Base-by-base conservation (phyloP, 2,888 invertebrate species). In the Lasioglossum morio region DNA sequence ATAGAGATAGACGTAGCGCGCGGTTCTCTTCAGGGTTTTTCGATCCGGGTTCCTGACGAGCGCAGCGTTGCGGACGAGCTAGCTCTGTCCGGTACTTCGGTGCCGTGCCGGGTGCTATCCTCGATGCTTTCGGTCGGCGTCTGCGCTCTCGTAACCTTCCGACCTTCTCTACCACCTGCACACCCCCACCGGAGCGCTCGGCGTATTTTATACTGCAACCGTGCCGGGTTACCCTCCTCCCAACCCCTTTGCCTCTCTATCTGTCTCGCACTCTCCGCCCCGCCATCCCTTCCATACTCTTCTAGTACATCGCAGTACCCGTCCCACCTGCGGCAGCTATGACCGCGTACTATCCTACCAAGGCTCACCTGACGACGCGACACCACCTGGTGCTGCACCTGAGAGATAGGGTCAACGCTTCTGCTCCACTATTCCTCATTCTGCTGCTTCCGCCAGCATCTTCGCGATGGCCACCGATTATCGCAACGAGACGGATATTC, bases 81-180 rank as follows among this genome's bases (percentile, higher is more conserved):
- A 94, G 94, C 95, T 94, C 94, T 94, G 95, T 93, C 94, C 94
- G 94, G 94, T 94, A 90, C 94, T 93, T 90, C 90, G 92, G 87
- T 91, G 82, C 92, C 90, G 92, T 90, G 91, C 94, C 93, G 93
- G 94, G 94, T 91, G 90, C 92, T 92, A 92, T 91, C 93, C 94
- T 90, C 92, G 91, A 87, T 90, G 91, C 91, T 87, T 91, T 91
- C 85, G 78, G 85, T 86, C 88, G 91, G 94, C 93, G 94, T 89
- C 94, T 94, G 94, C 94, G 94, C 94, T 91, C 88, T 92, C 53
- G 85, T 87, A 88, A 90, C 88, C 90, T 91, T 86, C 85, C 89
- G 79, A 89, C 90, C 89, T 89, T 89, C 87, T 84, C 77, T 81
- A 60, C 90, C 90, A 91, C 90, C 90, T 90, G 89, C 87, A 79